Percentiles rank a stretch among this genome's conserved stretches.
Conservation (phyloP, 1,140 invertebrate genomes). For the Sinonovacula constricta region DNA sequence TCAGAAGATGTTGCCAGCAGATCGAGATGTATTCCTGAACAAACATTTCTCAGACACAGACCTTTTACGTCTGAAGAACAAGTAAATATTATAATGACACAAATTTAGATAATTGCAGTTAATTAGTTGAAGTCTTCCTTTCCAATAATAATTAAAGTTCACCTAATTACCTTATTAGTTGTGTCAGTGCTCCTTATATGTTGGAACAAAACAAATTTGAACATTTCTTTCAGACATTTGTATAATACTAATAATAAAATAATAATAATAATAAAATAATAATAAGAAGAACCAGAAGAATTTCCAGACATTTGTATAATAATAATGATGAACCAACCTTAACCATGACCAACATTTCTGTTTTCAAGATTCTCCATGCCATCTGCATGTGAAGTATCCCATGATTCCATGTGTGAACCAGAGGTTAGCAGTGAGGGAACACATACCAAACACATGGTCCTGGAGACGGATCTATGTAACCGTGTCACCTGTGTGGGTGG, state of each 20-base stretch:
- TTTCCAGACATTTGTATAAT: not conserved
- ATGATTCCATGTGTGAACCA: not conserved
- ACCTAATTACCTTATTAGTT: too few species aligned
- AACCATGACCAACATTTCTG: not conserved
- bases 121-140: too few species aligned
- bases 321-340: not conserved
- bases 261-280: too few species aligned
- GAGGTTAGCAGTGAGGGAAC: constrained; percentile 16
- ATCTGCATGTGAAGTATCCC: too few species aligned
- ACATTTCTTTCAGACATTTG: too few species aligned
- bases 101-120: not conserved
- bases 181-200: too few species aligned
- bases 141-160: too few species aligned
- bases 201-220: too few species aligned
- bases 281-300: too few species aligned
- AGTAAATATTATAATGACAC: constrained; percentile 39
- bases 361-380: not conserved
- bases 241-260: too few species aligned
- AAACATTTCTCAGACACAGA: constrained; percentile 59
- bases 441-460: constrained; percentile 32
- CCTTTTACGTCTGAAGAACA: constrained; percentile 53
- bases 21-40: constrained; percentile 52
- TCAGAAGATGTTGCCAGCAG: constrained; percentile 56
- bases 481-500: constrained; percentile 39
- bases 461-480: constrained; percentile 36